A percentile compares a stretch with the other conserved stretches of the same genome.
These are phyloP conservation scores for Todus mexicanus DNA, from an alignment of 2,797 vertebrate genomes.

Conservation along the genomic window DNA sequence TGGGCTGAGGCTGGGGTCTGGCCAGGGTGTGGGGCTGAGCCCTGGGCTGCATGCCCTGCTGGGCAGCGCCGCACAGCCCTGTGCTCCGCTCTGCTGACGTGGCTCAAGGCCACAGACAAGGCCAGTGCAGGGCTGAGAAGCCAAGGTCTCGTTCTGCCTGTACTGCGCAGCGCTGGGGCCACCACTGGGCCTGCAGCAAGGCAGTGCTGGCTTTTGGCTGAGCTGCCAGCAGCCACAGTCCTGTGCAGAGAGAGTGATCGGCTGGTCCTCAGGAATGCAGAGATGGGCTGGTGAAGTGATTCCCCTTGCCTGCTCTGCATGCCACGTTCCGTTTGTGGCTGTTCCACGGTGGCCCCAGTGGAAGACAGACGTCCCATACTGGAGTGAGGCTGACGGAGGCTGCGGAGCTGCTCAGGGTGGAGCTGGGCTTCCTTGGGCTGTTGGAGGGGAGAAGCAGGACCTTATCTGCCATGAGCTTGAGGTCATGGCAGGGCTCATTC, in stretches of 20 bases:
- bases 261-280: not conserved
- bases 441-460: not conserved
- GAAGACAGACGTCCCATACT: not conserved
- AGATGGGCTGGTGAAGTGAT: not conserved
- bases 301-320: not conserved
- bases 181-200: not conserved
- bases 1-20: not conserved
- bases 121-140: fast-evolving
- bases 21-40: not conserved
- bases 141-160: not conserved
- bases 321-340: not conserved
- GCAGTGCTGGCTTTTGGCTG: not conserved
- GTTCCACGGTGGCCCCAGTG: no score
- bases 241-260: fast-evolving
- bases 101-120: not conserved
- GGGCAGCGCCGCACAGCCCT: not conserved
- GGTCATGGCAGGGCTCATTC: not conserved
- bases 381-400: not conserved
- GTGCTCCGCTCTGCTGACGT: fast-evolving
- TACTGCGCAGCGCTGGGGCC: fast-evolving
- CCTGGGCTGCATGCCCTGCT: not conserved
- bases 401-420: not conserved
- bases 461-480: not conserved
- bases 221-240: not conserved
- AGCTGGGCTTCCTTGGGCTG: not conserved